Evolutionary conservation across 1,140 invertebrate species (phyloP), one percentile per base, ranked within the genome.

Genomic region (Pseudoatta argentina): DNA sequence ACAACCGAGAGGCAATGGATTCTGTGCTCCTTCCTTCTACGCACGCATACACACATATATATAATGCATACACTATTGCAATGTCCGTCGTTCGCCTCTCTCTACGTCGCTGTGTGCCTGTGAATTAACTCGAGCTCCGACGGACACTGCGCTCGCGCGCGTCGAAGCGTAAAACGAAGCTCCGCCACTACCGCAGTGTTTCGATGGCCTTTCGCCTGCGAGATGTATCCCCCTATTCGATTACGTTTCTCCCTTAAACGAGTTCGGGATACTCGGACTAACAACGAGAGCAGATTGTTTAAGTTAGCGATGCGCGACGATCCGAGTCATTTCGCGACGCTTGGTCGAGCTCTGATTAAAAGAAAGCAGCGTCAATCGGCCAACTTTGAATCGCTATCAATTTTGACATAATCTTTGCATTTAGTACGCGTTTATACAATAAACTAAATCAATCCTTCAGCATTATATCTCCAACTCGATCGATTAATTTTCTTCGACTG

Each of bases 131-230:
- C 59, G 73, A 82, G 48, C 72, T 86, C n/a, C 53, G 63, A 61
- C 53, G 44, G 63, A 67, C 77, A 51, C 67, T 27, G 24, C 55
- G 75, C 59, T 71, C 30, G 39, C 48, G 77, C 48, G 87, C 89
- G 75, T 69, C 85, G 85, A 67, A n/a, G 61, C 79, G 85, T 89
- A 87, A 90, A 90, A 90, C 85, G 86, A 90, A 83, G 79, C 66
- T 69, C 21, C 64, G 66, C 63, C 44, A 66, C 72, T 39, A 75
- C 24, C 55, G 59, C 34, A 34, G 57, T 67, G 85, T 88, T 86
- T 69, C 83, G 72, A 88, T 89, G 51, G 71, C 66, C 71, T 88
- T 51, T 77, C 83, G 64, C 24, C 76, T 81, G 59, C 82, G 39
- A 86, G 53, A 71, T 79, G 27, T 69, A 61, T 86, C 59, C 71